Evolutionary conservation across 1,140 invertebrate species (phyloP).

Genomic region (Matsumurasca onukii): DNA sequence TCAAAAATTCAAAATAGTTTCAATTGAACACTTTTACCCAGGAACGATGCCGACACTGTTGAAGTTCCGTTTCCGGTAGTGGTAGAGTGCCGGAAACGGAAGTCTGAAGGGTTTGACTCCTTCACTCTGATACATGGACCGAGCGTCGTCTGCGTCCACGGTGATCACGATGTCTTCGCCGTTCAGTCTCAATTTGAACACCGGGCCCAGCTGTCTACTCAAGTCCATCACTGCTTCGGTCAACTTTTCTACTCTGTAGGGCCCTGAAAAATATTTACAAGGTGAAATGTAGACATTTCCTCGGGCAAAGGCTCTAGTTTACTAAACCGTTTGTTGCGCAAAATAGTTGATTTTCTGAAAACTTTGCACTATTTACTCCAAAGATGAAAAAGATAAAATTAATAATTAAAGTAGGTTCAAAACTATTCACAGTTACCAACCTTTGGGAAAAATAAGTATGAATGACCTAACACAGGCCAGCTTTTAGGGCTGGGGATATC

Average conservation of each 20-base stretch:
- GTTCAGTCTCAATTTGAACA: constrained; percentile 46
- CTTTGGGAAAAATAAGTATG: constrained; percentile 46
- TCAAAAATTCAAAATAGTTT: no score
- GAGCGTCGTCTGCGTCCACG: constrained; percentile 44
- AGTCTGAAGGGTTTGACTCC: constrained; percentile 45
- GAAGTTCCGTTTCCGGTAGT: constrained; percentile 44
- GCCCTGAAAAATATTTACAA: constrained; percentile 44
- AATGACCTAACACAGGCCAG: constrained; percentile 46
- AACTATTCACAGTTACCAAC: constrained; percentile 6
- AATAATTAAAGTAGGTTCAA: neutral
- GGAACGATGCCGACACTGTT: constrained; percentile 47
- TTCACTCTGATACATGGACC: constrained; percentile 46
- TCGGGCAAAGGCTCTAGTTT: neutral
- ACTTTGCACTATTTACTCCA: neutral
- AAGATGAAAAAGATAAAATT: neutral
- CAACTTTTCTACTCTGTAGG: constrained; percentile 44
- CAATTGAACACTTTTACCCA: no score
- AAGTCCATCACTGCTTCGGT: constrained; percentile 47
- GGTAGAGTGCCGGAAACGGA: constrained; percentile 45
- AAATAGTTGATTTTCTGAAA: neutral
- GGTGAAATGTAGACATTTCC: constrained; percentile 8
- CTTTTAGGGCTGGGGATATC: constrained; percentile 43
- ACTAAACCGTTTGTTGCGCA: neutral
- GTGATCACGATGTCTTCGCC: constrained; percentile 45
- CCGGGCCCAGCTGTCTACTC: constrained; percentile 43